Conservation (phyloP, 2,888 invertebrate genomes). For the Ypsolopha scabrella region DNA sequence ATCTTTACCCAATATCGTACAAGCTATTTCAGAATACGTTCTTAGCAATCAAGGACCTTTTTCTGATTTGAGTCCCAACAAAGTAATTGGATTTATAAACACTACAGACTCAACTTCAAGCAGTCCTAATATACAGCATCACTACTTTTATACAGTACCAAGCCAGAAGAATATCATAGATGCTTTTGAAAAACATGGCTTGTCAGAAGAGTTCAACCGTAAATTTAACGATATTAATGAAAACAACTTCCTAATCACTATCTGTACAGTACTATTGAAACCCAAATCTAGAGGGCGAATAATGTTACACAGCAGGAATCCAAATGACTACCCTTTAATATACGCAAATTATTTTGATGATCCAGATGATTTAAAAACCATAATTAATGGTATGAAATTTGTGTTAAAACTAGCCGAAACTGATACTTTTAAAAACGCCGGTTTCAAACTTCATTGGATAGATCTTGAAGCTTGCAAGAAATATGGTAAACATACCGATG, state of each 20-base stretch:
- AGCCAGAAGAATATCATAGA: conserved; percentile 27
- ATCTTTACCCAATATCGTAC: conserved; percentile 26
- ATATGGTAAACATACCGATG: conserved; percentile 24
- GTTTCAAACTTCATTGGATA: conserved; percentile 33
- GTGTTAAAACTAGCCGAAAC: conserved; percentile 27
- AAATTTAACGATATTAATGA: conserved; percentile 29
- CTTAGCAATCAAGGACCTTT: conserved; percentile 57
- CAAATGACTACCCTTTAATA: conserved; percentile 62
- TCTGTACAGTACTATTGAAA: conserved; percentile 71
- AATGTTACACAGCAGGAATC: conserved; percentile 72
- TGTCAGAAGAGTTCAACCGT: conserved; percentile 24
- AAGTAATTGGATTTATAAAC: conserved; percentile 35
- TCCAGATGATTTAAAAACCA: conserved; percentile 55
- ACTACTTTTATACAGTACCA: conserved; percentile 33
- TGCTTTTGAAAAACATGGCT: conserved; percentile 23
- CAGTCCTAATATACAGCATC: conserved; percentile 37
- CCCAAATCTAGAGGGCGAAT: conserved; percentile 78
- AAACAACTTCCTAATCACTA: conserved; percentile 37
- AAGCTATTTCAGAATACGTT: conserved; percentile 50
- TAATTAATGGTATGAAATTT: conserved; percentile 25
- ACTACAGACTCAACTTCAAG: conserved; percentile 30
- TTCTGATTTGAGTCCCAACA: conserved; percentile 43
- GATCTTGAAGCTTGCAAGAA: conserved; percentile 34
- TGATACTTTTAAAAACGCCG: conserved; percentile 25
- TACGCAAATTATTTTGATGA: conserved; percentile 74